Evolutionary conservation across 2,888 invertebrate genomes (phyloP), one percentile per base, ranked within the genome.

Genomic region (Thereva nobilitata): DNA sequence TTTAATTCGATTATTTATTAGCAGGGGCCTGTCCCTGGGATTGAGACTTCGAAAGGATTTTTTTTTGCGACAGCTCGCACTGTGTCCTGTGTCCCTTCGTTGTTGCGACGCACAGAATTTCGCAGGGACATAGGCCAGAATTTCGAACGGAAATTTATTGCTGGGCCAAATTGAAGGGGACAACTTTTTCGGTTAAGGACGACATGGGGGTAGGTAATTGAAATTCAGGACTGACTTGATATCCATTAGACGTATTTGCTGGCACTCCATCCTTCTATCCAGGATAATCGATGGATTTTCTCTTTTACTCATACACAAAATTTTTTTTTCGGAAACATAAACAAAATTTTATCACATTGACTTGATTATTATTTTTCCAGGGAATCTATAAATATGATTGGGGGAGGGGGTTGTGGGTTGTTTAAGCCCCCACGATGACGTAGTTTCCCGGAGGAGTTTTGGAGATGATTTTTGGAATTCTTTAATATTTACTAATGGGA

Each of bases 1-100:
- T 59, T 35, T 59, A 59, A 59, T 59, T 59, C 59, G 59, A 49
- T 59, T 59, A 59, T 49, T 59, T 59, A 59, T 59, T 47, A 47
- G 59, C 47, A 59, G 59, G 49, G 23, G 23, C 23, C 42, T 59
- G 59, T 49, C 49, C 59, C 23, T 23, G 37, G 35, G n/a, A 52
- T 52, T 52, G 37, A 35, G 37, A 35, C 12, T 49, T 47, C 47
- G 59, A 59, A 59, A 59, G 59, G 59, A 59, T 59, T 59, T 40
- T 35, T 10, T 59, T 12, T 49, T 45, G 6, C 34, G 8, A 35
- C 7, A 9, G 7, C 34, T 52, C 52, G 8, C n/a, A 35, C 6
- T 23, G 23, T 52, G 52, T 52, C 35, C 34, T 23, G 23, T 23
- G 23, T 23, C 23, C 23, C 23, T 23, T 23, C 23, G 23, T 23